Evolutionary conservation across 2,888 invertebrate genomes (phyloP).

Genomic region (Macaria liturata): DNA sequence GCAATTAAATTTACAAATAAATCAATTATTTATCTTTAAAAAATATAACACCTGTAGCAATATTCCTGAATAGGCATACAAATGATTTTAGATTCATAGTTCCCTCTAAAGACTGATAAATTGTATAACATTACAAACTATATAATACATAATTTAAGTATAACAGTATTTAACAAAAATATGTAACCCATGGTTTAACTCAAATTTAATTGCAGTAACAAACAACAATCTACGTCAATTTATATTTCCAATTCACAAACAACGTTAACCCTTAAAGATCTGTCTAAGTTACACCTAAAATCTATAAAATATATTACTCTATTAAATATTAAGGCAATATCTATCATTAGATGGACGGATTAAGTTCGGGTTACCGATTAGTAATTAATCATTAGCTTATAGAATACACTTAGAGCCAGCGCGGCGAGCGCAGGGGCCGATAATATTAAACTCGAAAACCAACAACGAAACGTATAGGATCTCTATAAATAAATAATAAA

Average conservation of each 20-base stretch:
- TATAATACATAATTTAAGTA: no score
- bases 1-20: conserved; percentile 36
- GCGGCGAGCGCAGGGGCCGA: conserved; percentile 68
- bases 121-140: no score
- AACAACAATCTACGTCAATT: conserved; percentile 57
- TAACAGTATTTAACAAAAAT: no score
- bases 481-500: conserved; percentile 78
- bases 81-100: no score
- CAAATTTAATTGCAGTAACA: conserved; percentile 43
- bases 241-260: conserved; percentile 73
- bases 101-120: no score
- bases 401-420: conserved; percentile 62
- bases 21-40: no score
- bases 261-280: conserved; percentile 66
- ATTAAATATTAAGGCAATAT: conserved; percentile 84
- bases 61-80: no score
- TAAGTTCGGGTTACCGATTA: conserved; percentile 80
- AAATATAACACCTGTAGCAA: no score
- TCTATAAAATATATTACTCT: conserved; percentile 83
- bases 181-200: no score
- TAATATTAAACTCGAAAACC: conserved; percentile 60
- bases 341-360: conserved; percentile 83
- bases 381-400: conserved; percentile 78
- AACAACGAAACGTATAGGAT: conserved; percentile 76
- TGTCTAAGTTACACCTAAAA: conserved; percentile 70